Conservation (phyloP, 2,113 vertebrate species). For the Trogon melanurus region DNA sequence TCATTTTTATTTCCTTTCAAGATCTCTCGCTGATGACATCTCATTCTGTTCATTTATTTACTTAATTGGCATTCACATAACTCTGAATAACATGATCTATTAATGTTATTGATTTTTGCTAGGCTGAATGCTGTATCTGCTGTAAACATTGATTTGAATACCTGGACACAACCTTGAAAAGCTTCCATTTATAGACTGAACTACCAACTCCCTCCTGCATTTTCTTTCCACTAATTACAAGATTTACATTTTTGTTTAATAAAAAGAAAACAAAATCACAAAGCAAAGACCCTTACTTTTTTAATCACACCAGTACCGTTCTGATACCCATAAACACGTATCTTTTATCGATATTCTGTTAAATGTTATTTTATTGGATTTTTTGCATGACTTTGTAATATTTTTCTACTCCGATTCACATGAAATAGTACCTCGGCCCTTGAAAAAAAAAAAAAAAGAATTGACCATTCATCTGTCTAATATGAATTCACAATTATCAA, state of each 20-base stretch:
- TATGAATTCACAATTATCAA: background rate
- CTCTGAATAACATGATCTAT: conserved; percentile 12
- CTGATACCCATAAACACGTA: background rate
- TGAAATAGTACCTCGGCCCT: background rate
- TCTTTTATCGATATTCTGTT: background rate
- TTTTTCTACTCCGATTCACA: background rate
- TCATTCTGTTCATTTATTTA: conserved; percentile 5
- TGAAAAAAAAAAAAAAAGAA: background rate
- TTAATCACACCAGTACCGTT: background rate
- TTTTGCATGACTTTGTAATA: background rate
- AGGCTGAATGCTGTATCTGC: background rate
- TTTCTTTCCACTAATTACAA: background rate
- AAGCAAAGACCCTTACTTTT: background rate
- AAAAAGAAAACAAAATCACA: background rate
- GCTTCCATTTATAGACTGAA: background rate
- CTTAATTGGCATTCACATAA: conserved; percentile 53
- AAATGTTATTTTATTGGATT: background rate
- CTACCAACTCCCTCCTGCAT: background rate
- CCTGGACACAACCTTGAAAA: conserved; percentile 44
- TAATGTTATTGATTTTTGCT: conserved; percentile 35
- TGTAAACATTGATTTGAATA: conserved; percentile 27
- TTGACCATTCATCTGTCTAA: background rate
- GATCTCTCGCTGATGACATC: background rate
- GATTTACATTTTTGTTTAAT: background rate
- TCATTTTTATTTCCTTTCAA: conserved; percentile 25